Evolutionary conservation across 2,888 invertebrate species (phyloP).

Genomic region (Drosophila conformis): DNA sequence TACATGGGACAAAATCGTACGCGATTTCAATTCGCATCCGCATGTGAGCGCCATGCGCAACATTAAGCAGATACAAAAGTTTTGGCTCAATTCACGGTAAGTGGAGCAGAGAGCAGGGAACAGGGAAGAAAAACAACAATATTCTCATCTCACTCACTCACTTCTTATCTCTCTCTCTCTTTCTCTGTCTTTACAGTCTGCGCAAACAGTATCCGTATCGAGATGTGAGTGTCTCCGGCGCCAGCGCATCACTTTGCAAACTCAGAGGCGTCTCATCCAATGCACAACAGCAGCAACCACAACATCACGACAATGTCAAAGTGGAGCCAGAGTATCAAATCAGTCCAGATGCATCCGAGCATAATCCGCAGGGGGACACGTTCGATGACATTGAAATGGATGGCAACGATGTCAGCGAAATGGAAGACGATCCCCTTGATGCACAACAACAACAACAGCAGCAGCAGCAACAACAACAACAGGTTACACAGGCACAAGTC

Average conservation of each 20-base stretch:
- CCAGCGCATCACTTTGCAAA: conserved; percentile 33
- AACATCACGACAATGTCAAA: conserved; percentile 74
- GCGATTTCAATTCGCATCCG: conserved; percentile 83
- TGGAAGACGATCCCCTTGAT: conserved; percentile 74
- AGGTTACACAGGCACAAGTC: conserved; percentile 50
- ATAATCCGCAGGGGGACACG: conserved; percentile 74
- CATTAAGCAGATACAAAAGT: conserved; percentile 84
- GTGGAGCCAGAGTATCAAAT: conserved; percentile 82
- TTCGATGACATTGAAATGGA: conserved; percentile 83
- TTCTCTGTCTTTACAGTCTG: conserved; percentile 63
- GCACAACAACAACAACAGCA: conserved; percentile 62
- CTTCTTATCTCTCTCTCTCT: background rate
- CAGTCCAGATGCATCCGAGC: conserved; percentile 75
- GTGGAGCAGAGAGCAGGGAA: conserved; percentile 1
- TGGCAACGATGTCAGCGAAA: conserved; percentile 64
- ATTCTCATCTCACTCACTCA: background rate
- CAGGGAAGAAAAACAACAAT: background rate
- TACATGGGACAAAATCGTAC: conserved; percentile 84
- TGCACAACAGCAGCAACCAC: conserved; percentile 52
- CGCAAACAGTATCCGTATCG: conserved; percentile 84
- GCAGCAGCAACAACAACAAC: conserved; percentile 56
- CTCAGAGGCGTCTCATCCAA: conserved; percentile 33
- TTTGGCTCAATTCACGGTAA: conserved; percentile 85
- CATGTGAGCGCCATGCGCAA: conserved; percentile 81
- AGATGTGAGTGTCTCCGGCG: conserved; percentile 38